phyloP scores from a whole-genome alignment of 2,888 invertebrate species.

The Megamerina dolium region DNA sequence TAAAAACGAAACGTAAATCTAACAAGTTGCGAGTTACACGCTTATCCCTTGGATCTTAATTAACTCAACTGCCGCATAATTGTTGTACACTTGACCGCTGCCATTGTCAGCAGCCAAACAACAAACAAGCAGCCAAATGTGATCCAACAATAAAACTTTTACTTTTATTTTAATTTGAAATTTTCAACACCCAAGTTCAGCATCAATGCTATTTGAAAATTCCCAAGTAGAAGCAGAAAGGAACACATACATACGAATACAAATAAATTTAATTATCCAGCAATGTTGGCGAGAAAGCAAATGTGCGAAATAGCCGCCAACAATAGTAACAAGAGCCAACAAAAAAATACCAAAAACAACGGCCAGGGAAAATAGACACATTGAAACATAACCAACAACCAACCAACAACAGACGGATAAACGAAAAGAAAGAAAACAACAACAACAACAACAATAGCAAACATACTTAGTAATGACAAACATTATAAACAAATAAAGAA shows the following conservation, averaged over 20 bases:
- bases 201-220: conserved; percentile 7
- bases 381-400: too few relatives aligned
- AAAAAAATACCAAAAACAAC: too few relatives aligned
- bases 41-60: conserved; percentile 8
- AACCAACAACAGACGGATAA: background rate
- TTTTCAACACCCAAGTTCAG: conserved; percentile 36
- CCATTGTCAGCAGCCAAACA: too few relatives aligned
- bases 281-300: background rate
- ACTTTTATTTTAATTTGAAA: conserved; percentile 32
- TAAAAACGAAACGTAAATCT: conserved; percentile 6
- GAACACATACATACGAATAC: background rate
- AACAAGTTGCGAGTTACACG: too few relatives aligned
- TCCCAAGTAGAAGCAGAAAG: conserved; percentile 1
- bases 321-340: too few relatives aligned
- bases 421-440: background rate
- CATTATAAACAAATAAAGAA: too few relatives aligned
- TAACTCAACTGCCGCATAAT: conserved; percentile 8
- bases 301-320: background rate
- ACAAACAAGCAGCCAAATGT: conserved; percentile 7
- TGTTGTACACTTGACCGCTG: conserved; percentile 18
- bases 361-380: too few relatives aligned
- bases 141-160: conserved; percentile 30
- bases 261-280: background rate
- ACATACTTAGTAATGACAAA: too few relatives aligned
- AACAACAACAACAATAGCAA: background rate